Evolutionary conservation across 30 jellyfish, hydroid and myxozoan genomes (phyloP).

Genomic region (Mastigias papua): DNA sequence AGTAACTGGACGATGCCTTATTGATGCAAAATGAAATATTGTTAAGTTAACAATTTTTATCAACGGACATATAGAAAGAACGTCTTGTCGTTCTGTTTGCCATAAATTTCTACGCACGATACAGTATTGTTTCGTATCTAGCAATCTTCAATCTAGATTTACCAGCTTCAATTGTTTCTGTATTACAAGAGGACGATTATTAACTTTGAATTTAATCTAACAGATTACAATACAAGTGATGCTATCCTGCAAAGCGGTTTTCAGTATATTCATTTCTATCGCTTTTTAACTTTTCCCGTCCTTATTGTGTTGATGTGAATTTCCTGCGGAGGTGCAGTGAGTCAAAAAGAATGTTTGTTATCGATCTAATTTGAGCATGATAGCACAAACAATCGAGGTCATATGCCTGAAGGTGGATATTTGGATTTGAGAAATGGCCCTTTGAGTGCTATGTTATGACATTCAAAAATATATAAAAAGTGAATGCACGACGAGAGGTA

Average conservation of each 20-base stretch:
- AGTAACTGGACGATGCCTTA: no score
- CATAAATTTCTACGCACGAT: no score
- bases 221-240: background rate
- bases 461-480: background rate
- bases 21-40: no score
- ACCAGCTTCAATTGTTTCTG: background rate
- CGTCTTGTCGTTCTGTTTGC: no score
- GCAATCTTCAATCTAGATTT: background rate
- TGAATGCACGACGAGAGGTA: background rate
- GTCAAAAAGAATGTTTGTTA: background rate
- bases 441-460: background rate
- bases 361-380: constrained; percentile 18
- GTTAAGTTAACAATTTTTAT: no score
- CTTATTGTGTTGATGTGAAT: background rate
- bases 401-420: background rate
- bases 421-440: background rate
- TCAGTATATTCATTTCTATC: background rate
- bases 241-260: no score
- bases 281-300: background rate
- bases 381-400: background rate
- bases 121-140: no score
- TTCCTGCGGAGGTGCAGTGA: constrained; percentile 21
- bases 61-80: no score
- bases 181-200: no score
- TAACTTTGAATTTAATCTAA: no score